Evolutionary conservation across 1,140 invertebrate genomes (phyloP), one percentile per base, ranked within the genome.

Genomic region (Nautilus pompilius): DNA sequence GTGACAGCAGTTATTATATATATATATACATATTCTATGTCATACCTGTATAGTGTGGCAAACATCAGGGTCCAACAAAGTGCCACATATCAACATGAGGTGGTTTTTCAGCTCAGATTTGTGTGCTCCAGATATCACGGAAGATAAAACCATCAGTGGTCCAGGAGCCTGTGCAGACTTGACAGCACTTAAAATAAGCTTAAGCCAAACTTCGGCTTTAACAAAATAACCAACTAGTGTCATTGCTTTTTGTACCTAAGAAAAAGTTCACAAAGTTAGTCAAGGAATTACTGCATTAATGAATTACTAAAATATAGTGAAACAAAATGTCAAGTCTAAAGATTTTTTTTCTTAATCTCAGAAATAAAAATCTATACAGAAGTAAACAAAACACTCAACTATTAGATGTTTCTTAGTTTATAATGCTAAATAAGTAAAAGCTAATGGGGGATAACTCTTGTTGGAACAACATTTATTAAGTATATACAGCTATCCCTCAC

Each of bases 201-300:
- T 79, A 65, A 65, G 71, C 81, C 81, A 83, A 26, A 79, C 69
- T 32, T 80, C 77, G 17, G 75, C 71, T 29, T 72, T 57, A 4
- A 91, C 87, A 83, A 91, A 92, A 73, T 89, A 90, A 22, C 90
- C 90, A 62, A 91, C 85, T 8, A 90, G 83, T 72, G 89, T 86
- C 6, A 88, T 86, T 26, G 88, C 85, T 58, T 80, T 81, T 58
- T 86, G 77, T 51, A 86, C 77, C 86, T 87, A 56, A 26, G 71
- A 70, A 51, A 57, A 60, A 45, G 24, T n/a, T n/a, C n/a, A n/a
- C n/a, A n/a, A n/a, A n/a, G n/a, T n/a, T n/a, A n/a, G n/a, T n/a
- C n/a, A n/a, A n/a, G n/a, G n/a, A n/a, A n/a, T n/a, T n/a, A n/a
- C n/a, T n/a, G n/a, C n/a, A n/a, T n/a, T n/a, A n/a, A n/a, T n/a